Percentiles rank a stretch among this genome's conserved stretches.
These are phyloP conservation scores for Drosophila setifemur DNA, from an alignment of 1,140 invertebrate species.

Conservation along the genomic window DNA sequence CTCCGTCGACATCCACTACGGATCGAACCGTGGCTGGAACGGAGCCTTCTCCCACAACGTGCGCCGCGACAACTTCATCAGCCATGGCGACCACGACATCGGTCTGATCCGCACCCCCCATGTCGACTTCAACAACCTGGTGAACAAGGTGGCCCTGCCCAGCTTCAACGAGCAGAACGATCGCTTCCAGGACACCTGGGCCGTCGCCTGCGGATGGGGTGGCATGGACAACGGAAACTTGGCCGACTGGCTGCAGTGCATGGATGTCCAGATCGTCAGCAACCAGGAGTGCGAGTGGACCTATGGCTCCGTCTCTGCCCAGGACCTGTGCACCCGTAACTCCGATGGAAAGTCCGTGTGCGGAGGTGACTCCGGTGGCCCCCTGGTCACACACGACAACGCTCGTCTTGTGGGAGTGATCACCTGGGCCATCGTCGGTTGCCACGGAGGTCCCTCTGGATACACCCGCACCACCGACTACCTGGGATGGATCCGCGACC, in stretches of 20 bases:
- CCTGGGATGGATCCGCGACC: constrained; percentile 32
- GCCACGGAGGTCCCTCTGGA: constrained; percentile 12
- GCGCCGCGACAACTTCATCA: constrained; percentile 35
- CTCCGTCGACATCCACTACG: constrained; percentile 75
- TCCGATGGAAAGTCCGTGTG: constrained; percentile 11
- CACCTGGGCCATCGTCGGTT: background rate
- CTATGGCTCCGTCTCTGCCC: constrained; percentile 2
- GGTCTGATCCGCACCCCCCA: constrained; percentile 51
- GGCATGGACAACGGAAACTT: constrained; percentile 7
- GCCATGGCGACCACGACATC: constrained; percentile 42
- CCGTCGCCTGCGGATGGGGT: constrained; percentile 57
- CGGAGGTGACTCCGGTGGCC: constrained; percentile 32
- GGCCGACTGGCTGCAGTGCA: constrained; percentile 28
- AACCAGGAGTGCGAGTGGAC: constrained; percentile 4
- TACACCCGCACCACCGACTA: constrained; percentile 34
- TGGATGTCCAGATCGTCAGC: constrained; percentile 31
- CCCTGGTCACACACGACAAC: constrained; percentile 34
- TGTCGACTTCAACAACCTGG: constrained; percentile 29
- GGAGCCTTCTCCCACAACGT: constrained; percentile 43
- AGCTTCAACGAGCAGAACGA: constrained; percentile 3
- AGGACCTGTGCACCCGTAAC: constrained; percentile 20
- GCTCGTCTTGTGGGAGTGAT: constrained; percentile 27
- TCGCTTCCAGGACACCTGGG: constrained; percentile 28
- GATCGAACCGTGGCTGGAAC: constrained; percentile 31
- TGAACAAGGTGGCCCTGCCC: constrained; percentile 39